phyloP scores from a whole-genome alignment of 2,888 invertebrate genomes.

The Tridacna crocea region DNA sequence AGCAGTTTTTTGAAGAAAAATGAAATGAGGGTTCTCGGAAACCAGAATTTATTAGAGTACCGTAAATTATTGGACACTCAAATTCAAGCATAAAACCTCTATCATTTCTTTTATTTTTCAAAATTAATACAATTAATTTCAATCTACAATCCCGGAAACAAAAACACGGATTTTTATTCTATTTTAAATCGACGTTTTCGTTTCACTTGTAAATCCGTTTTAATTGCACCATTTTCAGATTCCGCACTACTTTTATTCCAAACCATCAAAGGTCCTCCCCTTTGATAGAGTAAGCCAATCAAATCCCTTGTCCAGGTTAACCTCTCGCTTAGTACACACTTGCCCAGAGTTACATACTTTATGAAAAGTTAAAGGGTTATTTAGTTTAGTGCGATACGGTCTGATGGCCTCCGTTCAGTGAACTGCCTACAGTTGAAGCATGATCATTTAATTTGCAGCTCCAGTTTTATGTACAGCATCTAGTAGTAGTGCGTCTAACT shows the following conservation, averaged over 20 bases:
- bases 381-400: conserved; percentile 16
- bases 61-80: no score
- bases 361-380: conserved; percentile 10
- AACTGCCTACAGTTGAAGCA: background rate
- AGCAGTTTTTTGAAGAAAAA: background rate
- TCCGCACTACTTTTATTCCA: conserved; percentile 25
- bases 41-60: no score
- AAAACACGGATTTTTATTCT: no score
- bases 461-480: no score
- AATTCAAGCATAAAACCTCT: no score
- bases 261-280: background rate
- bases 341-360: conserved; percentile 19
- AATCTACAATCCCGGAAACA: no score
- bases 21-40: no score
- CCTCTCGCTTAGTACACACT: conserved; percentile 3
- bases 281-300: conserved; percentile 4
- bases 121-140: no score
- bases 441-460: no score
- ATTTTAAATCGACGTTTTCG: background rate
- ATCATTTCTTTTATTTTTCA: no score
- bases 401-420: background rate
- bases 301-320: background rate
- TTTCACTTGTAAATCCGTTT: conserved; percentile 3
- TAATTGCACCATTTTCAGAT: background rate
- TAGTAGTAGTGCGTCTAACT: no score